Evolutionary conservation across 1,140 invertebrate species (phyloP).

Genomic region (Meteorus sp.): DNA sequence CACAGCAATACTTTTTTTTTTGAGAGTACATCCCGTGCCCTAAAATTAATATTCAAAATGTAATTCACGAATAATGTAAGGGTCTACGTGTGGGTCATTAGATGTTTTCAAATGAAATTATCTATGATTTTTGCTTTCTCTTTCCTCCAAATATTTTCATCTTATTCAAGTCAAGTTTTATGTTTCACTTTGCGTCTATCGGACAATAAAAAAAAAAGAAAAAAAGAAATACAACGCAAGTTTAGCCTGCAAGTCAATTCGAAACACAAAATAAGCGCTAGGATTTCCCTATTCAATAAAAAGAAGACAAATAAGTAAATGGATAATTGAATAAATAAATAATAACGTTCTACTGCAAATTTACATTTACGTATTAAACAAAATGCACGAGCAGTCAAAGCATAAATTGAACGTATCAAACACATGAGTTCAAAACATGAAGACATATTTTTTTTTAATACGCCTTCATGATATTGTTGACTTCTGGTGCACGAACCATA

Average conservation of each 20-base stretch:
- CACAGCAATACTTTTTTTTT: conserved; percentile 29
- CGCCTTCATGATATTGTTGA: conserved; percentile 28
- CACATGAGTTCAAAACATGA: not conserved
- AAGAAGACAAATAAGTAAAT: conserved; percentile 40
- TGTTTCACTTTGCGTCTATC: conserved; percentile 3
- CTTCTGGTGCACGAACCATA: conserved; percentile 43
- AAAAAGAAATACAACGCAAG: conserved; percentile 29
- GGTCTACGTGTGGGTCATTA: conserved; percentile 10
- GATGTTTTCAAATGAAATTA: conserved; percentile 6
- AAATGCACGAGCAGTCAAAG: conserved; percentile 22
- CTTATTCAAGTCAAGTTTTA: conserved; percentile 6
- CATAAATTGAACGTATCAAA: not conserved
- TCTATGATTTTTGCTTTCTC: conserved; percentile 6
- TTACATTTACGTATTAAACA: conserved; percentile 38
- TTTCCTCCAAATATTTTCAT: not conserved
- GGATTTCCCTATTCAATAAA: conserved; percentile 35
- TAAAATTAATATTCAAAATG: conserved; percentile 23
- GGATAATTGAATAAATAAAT: conserved; percentile 14
- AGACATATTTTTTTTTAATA: too few relatives aligned
- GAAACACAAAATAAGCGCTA: conserved; percentile 31
- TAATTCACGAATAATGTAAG: conserved; percentile 14
- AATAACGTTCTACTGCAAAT: conserved; percentile 59
- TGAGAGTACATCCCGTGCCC: conserved; percentile 39
- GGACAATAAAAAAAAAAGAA: conserved; percentile 22
- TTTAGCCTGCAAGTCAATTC: conserved; percentile 33